Base-by-base conservation (phyloP, 2,113 vertebrate genomes). In the Euleptes europaea region DNA sequence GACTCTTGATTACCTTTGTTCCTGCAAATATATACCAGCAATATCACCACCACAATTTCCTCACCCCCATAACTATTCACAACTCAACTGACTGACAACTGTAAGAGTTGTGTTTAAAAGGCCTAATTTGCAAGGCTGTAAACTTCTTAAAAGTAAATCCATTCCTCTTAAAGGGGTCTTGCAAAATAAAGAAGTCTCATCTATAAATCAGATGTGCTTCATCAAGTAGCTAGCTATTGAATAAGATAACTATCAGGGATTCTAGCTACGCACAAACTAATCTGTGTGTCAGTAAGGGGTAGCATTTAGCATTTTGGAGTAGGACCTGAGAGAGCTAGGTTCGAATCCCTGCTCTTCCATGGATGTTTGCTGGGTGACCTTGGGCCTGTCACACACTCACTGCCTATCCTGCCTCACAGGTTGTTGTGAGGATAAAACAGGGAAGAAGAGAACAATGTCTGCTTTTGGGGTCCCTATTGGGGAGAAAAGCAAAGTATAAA, bases 21-120 rank as follows among this genome's bases (percentile, higher is more conserved):
- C 71, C 65, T 75, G 51, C 60, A 84, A 80, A 91, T 31, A 60
- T 80, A 4, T 49, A 31, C 17, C 63, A 69, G 42, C 0, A 1
- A 71, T 78, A 89, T 79, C 19, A 26, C 19, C 67, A 88, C 0
- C 49, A n/a, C 44, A 38, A 2, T 13, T 47, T 76, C 83, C 76
- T 83, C 26, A 15, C 60, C 21, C 23, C 23, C 26, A 28, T 57
- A 23, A 33, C 28, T 87, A 87, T 42, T 86, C 10, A 79, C 66
- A 92, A 88, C 74, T 60, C 33, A 72, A 47, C 71, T 82, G 14
- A 88, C 84, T 57, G 70, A 67, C 42, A 78, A 4, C 79, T 80
- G 13, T 51, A 89, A 73, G 33, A 87, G 12, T 81, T 3, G n/a
- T 84, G 60, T 70, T 90, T 33, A 38, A 78, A 70, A 86, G n/a